Percentiles rank a stretch among this genome's conserved stretches.
phyloP scores from a whole-genome alignment of 2,888 invertebrate genomes.

The Lutraria lutraria region DNA sequence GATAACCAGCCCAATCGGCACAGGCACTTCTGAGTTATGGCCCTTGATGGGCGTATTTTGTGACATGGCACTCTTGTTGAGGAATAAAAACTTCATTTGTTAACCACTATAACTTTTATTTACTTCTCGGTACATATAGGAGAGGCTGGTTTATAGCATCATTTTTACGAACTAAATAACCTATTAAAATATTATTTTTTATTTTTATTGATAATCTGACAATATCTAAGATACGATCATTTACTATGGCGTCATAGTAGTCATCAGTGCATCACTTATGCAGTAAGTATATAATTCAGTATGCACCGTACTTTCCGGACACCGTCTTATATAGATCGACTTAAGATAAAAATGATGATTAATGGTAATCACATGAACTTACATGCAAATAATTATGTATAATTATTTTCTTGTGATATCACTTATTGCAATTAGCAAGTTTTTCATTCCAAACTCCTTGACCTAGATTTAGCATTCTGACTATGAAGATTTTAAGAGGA shows the following conservation, averaged over 20 bases:
- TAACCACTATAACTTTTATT: too few species aligned
- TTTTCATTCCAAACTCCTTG: background rate
- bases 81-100: too few species aligned
- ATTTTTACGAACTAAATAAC: background rate
- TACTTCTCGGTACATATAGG: background rate
- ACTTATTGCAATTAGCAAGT: constrained; percentile 13
- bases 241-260: background rate
- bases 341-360: background rate
- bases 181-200: background rate
- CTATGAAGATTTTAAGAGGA: background rate
- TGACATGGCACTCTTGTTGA: too few species aligned
- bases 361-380: background rate
- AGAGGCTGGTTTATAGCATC: background rate
- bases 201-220: background rate
- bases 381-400: background rate
- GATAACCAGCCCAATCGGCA: too few species aligned
- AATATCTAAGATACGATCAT: background rate
- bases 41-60: too few species aligned
- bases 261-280: background rate
- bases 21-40: too few species aligned
- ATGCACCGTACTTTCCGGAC: constrained; percentile 16
- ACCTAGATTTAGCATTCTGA: background rate
- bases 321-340: background rate
- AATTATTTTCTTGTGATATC: constrained; percentile 1
- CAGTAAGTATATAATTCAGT: background rate